These are phyloP conservation scores for Stichopus chloronotus DNA, from an alignment of 35 echinoderm and acorn worm species.

Conservation along the genomic window DNA sequence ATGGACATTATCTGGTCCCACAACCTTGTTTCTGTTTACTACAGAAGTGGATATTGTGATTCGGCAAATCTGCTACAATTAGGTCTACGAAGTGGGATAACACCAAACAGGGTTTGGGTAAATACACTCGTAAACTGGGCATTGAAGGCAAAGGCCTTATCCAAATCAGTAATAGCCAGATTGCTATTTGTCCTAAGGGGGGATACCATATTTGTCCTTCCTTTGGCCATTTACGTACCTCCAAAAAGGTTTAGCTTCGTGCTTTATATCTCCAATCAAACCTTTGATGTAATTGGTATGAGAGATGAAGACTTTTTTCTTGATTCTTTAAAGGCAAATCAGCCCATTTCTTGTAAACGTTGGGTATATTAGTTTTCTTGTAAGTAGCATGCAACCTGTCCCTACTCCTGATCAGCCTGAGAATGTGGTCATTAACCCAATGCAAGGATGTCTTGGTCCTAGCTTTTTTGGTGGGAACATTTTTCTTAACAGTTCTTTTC, in stretches of 20 bases:
- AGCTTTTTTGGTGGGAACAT: neutral
- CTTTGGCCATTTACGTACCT: neutral
- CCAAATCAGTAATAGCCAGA: neutral
- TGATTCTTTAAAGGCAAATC: neutral
- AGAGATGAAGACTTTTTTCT: no score
- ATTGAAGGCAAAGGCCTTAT: neutral
- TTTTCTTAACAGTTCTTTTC: neutral
- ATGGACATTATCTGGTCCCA: neutral
- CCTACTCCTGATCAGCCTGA: neutral
- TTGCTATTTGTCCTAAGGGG: neutral
- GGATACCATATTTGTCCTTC: neutral
- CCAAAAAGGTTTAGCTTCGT: constrained; percentile 5
- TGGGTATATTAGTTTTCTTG: neutral
- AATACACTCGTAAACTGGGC: neutral
- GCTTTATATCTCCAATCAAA: neutral
- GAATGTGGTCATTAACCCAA: neutral
- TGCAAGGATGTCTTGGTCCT: neutral
- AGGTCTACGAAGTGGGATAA: neutral
- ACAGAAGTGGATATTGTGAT: neutral
- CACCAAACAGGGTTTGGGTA: neutral
- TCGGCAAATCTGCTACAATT: no score
- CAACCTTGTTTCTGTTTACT: neutral
- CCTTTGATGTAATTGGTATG: neutral
- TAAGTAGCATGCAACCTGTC: neutral
- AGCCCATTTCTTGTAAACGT: neutral